Evolutionary conservation across 2,888 invertebrate genomes (phyloP), one percentile per base, ranked within the genome.

Genomic region (Zele albiditarsus): DNA sequence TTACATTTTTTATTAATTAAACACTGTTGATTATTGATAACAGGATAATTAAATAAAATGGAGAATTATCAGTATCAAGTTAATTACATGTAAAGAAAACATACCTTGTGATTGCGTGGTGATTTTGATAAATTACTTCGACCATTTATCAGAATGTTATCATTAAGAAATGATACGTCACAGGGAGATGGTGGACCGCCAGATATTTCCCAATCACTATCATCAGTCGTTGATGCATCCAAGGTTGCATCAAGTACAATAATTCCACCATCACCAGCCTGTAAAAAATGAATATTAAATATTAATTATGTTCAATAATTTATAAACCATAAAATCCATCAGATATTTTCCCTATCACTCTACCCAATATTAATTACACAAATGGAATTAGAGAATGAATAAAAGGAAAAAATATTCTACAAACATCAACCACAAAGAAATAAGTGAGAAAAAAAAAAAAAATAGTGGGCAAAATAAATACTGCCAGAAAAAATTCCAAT

Each of bases 121-220:
- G 92, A 91, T 85, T 91, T 91, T 82, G 93, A 93, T 88, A 97
- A 93, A 91, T 94, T 96, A 88, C 96, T 96, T 90, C 93, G 94
- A 77, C 97, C 97, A 91, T 96, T 96, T 91, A 97, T 97, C 90
- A 97, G 93, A 88, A 97, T 92, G 90, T 96, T 96, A 90, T 95
- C 96, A 91, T 96, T 96, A 89, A 94, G 92, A 91, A 97, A 96
- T 83, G 93, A 92, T 84, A 96, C 94, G 90, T 94, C 93, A 90
- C 95, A 95, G 46, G 96, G 96, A 84, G 95, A 94, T 57, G 95
- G 95, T 80, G 94, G 94, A 79, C 92, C 93, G 82, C 90, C 91
- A 80, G 89, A 91, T 80, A 89, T 89, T 85, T 90, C 89, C 87
- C 90, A 89, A 76, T 91, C 90, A 75, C 90, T 91, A 77, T 92